A percentile compares a stretch with the other conserved stretches of the same genome.
phyloP scores from a whole-genome alignment of 1,140 invertebrate species.

The Drosophila oshimai region DNA sequence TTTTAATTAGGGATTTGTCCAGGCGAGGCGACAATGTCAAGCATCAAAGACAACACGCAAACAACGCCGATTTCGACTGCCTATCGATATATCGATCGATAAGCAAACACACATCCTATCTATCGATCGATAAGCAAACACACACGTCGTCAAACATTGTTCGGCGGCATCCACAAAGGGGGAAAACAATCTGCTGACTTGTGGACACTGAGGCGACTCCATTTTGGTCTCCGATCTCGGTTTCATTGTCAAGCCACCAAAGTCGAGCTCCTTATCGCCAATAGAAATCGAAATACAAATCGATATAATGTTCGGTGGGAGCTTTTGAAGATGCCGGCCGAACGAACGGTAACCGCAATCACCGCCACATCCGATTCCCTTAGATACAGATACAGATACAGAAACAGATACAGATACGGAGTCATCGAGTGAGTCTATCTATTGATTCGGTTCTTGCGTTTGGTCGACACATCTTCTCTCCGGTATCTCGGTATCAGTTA shows the following conservation, averaged over 20 bases:
- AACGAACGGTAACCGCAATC: conserved; percentile 44
- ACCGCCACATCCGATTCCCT: conserved; percentile 64
- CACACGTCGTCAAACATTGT: conserved; percentile 55
- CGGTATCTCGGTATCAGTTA: conserved; percentile 66
- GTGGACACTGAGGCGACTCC: conserved; percentile 37
- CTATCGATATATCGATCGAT: conserved; percentile 59
- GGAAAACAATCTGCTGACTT: conserved; percentile 25
- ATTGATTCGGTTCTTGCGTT: conserved; percentile 63
- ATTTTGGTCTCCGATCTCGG: conserved; percentile 40
- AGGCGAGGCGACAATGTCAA: conserved; percentile 34
- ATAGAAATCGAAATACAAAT: conserved; percentile 56
- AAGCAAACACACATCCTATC: conserved; percentile 51
- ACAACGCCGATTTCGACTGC: conserved; percentile 32
- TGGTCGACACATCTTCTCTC: conserved; percentile 1
- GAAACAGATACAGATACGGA: conserved; percentile 17
- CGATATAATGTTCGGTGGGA: conserved; percentile 36
- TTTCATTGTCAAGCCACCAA: conserved; percentile 71
- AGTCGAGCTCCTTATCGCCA: conserved; percentile 42
- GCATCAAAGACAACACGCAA: conserved; percentile 38
- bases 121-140: conserved; percentile 60
- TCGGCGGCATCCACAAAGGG: conserved; percentile 56
- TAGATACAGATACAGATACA: conserved; percentile 34
- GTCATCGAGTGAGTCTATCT: conserved; percentile 69
- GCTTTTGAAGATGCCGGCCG: conserved; percentile 46
- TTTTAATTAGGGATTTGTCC: conserved; percentile 77